Conservation (phyloP, 1,140 invertebrate genomes). For the Spodoptera frugiperda region DNA sequence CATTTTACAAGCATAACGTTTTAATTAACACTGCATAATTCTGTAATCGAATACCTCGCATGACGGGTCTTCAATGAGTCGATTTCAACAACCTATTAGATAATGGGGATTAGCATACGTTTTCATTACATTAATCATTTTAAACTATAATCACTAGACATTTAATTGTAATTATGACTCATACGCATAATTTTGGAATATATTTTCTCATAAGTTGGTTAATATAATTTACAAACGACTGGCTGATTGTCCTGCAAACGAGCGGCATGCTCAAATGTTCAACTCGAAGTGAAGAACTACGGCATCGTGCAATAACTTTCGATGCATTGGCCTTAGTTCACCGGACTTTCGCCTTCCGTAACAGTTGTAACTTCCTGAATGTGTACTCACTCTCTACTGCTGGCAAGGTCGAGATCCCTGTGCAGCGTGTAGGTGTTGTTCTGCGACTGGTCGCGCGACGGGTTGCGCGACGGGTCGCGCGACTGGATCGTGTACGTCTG, state of each 20-base stretch:
- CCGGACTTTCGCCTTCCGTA: neutral
- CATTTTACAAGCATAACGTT: constrained; percentile 32
- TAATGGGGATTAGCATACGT: neutral
- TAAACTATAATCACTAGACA: too few species aligned
- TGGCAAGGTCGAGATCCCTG: constrained; percentile 55
- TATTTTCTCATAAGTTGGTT: too few species aligned
- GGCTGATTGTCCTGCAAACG: neutral
- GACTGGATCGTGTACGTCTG: constrained; percentile 54
- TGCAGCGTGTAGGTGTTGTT: constrained; percentile 73
- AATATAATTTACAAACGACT: too few species aligned
- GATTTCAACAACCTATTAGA: constrained; percentile 36
- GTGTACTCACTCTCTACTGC: constrained; percentile 74
- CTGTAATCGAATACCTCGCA: constrained; percentile 17
- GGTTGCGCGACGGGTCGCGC: constrained; percentile 18
- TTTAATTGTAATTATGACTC: too few species aligned
- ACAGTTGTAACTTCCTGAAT: neutral
- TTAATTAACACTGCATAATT: constrained; percentile 29
- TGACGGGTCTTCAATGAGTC: constrained; percentile 19
- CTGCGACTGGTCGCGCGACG: constrained; percentile 28
- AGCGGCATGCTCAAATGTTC: neutral
- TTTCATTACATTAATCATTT: constrained; percentile 2
- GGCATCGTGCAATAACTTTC: too few species aligned
- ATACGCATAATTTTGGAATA: too few species aligned
- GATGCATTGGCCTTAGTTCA: too few species aligned
- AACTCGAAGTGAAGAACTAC: neutral